These are phyloP conservation scores for Auanema freiburgensis DNA, from an alignment of 2,888 invertebrate species.

Conservation along the genomic window DNA sequence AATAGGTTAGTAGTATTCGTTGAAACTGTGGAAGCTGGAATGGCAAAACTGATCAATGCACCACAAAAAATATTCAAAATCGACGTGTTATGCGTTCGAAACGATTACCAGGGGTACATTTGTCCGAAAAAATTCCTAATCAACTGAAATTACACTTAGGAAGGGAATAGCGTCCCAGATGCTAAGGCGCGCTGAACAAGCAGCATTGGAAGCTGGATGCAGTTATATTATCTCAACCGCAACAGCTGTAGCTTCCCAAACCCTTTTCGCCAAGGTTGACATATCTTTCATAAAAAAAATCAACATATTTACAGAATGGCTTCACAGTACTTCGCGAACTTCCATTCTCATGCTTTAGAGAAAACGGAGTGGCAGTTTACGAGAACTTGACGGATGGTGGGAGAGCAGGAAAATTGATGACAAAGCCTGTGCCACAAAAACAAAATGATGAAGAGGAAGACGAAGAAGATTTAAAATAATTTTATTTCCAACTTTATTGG, in stretches of 20 bases:
- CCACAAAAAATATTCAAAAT: slow-evolving; percentile 34
- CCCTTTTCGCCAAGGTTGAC: slow-evolving; percentile 30
- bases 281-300: background rate
- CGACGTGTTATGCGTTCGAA: slow-evolving; percentile 41
- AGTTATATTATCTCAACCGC: slow-evolving; percentile 32
- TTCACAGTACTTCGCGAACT: slow-evolving; percentile 34
- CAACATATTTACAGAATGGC: slow-evolving; percentile 29
- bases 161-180: slow-evolving; percentile 32
- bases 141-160: slow-evolving; percentile 20
- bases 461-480: slow-evolving; percentile 23
- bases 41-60: slow-evolving; percentile 15
- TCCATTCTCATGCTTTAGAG: slow-evolving; percentile 44
- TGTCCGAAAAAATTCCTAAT: background rate
- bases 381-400: slow-evolving; percentile 36
- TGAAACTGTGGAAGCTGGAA: slow-evolving; percentile 30
- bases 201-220: slow-evolving; percentile 25
- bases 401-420: slow-evolving; percentile 41
- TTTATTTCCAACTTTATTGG: slow-evolving; percentile 4
- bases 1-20: slow-evolving; percentile 36
- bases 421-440: slow-evolving; percentile 6
- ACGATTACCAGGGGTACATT: slow-evolving; percentile 31
- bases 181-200: slow-evolving; percentile 25
- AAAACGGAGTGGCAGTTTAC: slow-evolving; percentile 29
- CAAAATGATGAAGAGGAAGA: slow-evolving; percentile 9
- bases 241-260: slow-evolving; percentile 38